Conservation (phyloP, 2,113 vertebrate species). For the Terrapene triunguis region DNA sequence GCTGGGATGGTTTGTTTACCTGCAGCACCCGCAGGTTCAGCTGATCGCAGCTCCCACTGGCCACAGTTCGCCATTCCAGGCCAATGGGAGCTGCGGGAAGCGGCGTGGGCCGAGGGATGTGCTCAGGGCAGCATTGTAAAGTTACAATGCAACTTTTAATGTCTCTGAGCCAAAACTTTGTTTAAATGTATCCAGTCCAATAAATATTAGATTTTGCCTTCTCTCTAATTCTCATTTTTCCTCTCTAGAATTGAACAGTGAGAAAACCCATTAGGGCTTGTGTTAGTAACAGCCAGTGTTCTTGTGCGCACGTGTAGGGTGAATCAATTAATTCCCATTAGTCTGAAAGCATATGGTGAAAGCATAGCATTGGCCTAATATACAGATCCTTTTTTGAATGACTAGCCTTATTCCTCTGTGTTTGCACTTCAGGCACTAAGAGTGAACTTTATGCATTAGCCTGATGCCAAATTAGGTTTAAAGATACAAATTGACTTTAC, state of each 20-base stretch:
- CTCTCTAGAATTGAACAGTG: not conserved
- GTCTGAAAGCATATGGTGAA: not conserved
- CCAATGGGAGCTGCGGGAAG: too few relatives aligned
- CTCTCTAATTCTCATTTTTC: not conserved
- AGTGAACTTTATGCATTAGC: constrained; percentile 11
- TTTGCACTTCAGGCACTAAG: not conserved
- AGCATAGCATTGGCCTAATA: constrained; percentile 18
- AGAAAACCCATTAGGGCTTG: not conserved
- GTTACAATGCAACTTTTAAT: not conserved
- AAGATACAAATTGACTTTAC: not conserved
- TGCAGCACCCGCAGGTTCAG: too few relatives aligned
- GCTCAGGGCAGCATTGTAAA: not conserved
- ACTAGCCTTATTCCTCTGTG: not conserved
- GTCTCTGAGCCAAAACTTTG: not conserved
- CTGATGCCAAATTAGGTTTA: constrained; percentile 22
- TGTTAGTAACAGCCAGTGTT: not conserved
- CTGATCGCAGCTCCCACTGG: too few relatives aligned
- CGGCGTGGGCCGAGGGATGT: too few relatives aligned
- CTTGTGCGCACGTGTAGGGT: not conserved
- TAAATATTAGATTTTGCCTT: not conserved
- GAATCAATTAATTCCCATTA: constrained; percentile 21
- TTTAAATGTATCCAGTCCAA: not conserved
- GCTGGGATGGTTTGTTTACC: too few relatives aligned
- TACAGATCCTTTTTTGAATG: constrained; percentile 2
- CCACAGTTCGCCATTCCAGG: too few relatives aligned